Evolutionary conservation across 1,140 invertebrate genomes (phyloP), one percentile per base, ranked within the genome.

Genomic region (Halyomorpha halys): DNA sequence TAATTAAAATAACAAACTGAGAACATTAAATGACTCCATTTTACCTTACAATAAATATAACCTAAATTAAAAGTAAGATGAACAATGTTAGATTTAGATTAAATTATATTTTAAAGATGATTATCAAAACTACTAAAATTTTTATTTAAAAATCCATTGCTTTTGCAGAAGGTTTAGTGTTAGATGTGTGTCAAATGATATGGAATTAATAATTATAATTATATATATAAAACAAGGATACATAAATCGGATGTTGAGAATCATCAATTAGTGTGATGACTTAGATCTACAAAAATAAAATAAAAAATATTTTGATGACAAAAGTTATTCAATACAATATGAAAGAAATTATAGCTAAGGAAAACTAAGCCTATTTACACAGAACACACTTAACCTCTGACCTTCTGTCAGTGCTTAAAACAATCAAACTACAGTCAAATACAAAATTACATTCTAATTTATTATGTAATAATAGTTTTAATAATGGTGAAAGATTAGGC

Each of bases 381-480:
- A 61, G 60, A 61, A 61, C 60, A 61, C 60, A 61, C 60, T 45
- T 45, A 44, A 44, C 44, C 39, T 15, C 60, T 45, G 39, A 45
- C 39, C 59, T 60, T 60, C 39, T 44, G 60, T 61, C 60, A 61
- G 60, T 61, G 39, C 39, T 44, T 61, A 61, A 61, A 61, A 61
- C 60, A 61, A 61, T 49, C 47, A 49, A 56, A 56, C 53, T 56
- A 61, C 60, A 45, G 39, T 61, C 60, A 61, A 47, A 61, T 61
- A 61, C 60, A 61, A 61, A 61, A 61, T 61, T 61, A 61, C 44
- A 61, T 47, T 61, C 60, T 61, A 61, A 47, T 61, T 61, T 61
- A 61, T 61, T 61, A 61, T 61, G 44, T 61, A 45, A 60, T 61
- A 44, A 45, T 61, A 56, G 53, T 23, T 56, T 56, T 56, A 56